Base-by-base conservation (phyloP, 2,888 invertebrate species). In the Parnassius orleans region DNA sequence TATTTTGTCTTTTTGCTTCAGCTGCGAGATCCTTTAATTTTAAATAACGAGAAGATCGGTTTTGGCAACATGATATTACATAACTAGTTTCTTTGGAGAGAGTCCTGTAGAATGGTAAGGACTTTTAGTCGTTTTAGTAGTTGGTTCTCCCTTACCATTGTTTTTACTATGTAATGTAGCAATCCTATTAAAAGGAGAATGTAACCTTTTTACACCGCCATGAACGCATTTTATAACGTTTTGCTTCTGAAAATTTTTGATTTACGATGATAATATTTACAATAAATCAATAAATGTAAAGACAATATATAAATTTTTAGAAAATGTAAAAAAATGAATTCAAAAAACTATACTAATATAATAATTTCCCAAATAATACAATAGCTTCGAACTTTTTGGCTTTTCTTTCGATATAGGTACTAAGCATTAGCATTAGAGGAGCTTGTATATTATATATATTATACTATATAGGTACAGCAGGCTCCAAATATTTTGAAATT, bases 1-100 rank as follows among this genome's bases (percentile, higher is more conserved):
- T 93, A 61, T 81, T 84, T 11, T 90, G 75, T 67, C 75, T 78
- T 60, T 92, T 88, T n/a, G 93, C 93, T 54, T 70, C 73, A 9
- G 85, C 77, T 12, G 93, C 93, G 66, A 86, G 76, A 3, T 72
- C 78, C 80, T 91, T 93, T 42, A 93, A 74, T 66, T 73, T 72
- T 63, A 72, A 14, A 67, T 84, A 90, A 65, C 84, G 76, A 9
- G 65, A 66, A 12, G 79, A 66, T 72, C 75, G 78, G 5, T 77
- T 66, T 74, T 88, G 84, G 68, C 87, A 89, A 63, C 72, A 83
- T 60, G 77, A 74, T 69, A 90, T 84, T 14, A 90, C 57, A 56
- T 77, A 87, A 62, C 72, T 78, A 70, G 80, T 90, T 61, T 90
- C 90, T 77, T 90, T 3, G 82, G 72, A 3, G 84, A 79, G 10